Evolutionary conservation across 1,140 invertebrate species (phyloP), one percentile per base, ranked within the genome.

Genomic region (Bombus polaris): DNA sequence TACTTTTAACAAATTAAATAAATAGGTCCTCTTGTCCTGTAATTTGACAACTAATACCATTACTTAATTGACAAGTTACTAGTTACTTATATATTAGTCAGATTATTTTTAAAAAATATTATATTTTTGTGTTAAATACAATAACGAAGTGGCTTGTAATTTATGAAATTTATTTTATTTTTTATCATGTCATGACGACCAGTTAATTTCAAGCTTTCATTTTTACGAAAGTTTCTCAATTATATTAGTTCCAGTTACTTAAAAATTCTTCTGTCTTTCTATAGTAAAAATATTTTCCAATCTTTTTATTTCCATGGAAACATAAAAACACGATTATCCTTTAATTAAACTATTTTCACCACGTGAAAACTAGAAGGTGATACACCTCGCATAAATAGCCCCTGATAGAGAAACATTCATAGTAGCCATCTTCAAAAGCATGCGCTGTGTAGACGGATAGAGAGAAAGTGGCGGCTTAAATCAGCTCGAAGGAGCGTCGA

Each of bases 391-490:
- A 18, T 35, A 25, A 32, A 10, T 35, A 68, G 66, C 3, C 2
- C 25, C 18, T 81, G 53, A 25, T 53, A 44, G 39, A 44, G 53
- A 82, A 70, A 59, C 44, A 75, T 65, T 59, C 80, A 44, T 62
- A 53, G 15, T 10, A 22, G 13, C 32, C 28, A n/a, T 62, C 13
- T 47, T 6, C 2, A 9, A 9, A 28, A 73, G 28, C 1, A 9
- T 13, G 37, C n/a, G 70, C 22, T 44, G 39, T 74, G 65, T 75
- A 62, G 53, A 75, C 71, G 6, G 39, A 35, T 35, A 35, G 53
- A 75, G 71, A 47, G 53, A 74, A 74, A 81, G 68, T 25, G 35
- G 28, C 2, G 42, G 53, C 37, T 73, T 74, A 74, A 81, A 74
- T 81, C 70, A 62, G 39, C 37, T 37, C n/a, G 37, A 59, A 72